phyloP scores from a whole-genome alignment of 1,140 invertebrate species.

The Drosophila pallidifrons region DNA sequence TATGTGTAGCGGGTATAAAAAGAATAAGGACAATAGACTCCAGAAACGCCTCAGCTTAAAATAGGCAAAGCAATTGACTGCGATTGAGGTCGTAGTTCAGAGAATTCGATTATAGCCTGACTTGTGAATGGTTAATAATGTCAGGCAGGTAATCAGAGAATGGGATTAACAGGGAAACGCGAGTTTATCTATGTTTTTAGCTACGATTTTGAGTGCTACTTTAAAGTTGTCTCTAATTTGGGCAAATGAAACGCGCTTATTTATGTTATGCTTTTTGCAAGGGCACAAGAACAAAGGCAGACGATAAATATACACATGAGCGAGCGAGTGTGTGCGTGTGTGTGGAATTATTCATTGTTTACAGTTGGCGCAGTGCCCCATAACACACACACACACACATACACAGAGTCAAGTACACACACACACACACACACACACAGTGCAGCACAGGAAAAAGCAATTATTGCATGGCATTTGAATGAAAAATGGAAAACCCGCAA shows the following conservation, averaged over 20 bases:
- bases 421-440: conserved; percentile 18
- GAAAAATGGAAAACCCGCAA: conserved; percentile 71
- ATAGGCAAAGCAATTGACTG: background rate
- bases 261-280: conserved; percentile 5
- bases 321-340: background rate
- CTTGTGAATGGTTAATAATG: background rate
- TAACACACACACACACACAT: conserved; percentile 8
- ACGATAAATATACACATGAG: background rate
- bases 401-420: conserved; percentile 1
- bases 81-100: conserved; percentile 1
- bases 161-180: background rate
- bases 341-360: conserved; percentile 28
- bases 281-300: conserved; percentile 33
- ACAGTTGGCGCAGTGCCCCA: background rate
- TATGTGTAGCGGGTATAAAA: background rate
- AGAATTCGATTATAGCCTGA: background rate
- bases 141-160: background rate
- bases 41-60: background rate
- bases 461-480: conserved; percentile 78
- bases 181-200: background rate
- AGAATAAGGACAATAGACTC: background rate
- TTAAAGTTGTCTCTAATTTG: conserved; percentile 7
- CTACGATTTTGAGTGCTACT: background rate
- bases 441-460: conserved; percentile 74
- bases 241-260: conserved; percentile 1